Evolutionary conservation across 2,888 invertebrate genomes (phyloP), one percentile per base, ranked within the genome.

Genomic region (Euzophera pinguis): DNA sequence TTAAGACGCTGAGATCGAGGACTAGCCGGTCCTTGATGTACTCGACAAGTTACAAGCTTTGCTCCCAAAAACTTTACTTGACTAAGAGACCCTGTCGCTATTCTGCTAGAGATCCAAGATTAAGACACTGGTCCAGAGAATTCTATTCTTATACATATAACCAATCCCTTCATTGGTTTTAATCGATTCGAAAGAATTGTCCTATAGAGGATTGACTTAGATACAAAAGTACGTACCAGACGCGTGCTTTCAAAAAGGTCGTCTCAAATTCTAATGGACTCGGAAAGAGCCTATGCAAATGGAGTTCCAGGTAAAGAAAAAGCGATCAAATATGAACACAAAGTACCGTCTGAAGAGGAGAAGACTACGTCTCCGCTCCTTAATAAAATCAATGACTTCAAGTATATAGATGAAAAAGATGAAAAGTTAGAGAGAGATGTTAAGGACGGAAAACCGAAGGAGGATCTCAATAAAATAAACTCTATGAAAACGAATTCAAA

Each of bases 21-120:
- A 89, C 89, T 84, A 81, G 81, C 82, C 84, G 79, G 90, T 89
- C 89, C 89, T 90, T 90, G 88, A 90, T 90, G 90, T 86, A 84
- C 85, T 76, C 89, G 81, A 82, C 82, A 87, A 86, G 79, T 63
- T 78, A 83, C 82, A 86, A 88, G 79, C 88, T 85, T 72, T 83
- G 81, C 81, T 82, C 86, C 74, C 81, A 88, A 61, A 87, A 83
- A 71, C 85, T 87, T 79, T 84, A 80, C 64, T 83, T 84, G 65
- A 83, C 87, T 56, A 87, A 84, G 75, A 85, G 79, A 67, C 87
- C 85, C 61, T 88, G 85, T 80, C 83, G 88, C 61, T 91, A 90
- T 71, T 91, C 90, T 45, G 91, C 90, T 61, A 90, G 91, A 84
- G 92, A 93, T 71, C 93, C 93, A 59, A 91, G 92, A 70, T 92